Evolutionary conservation across 2,797 vertebrate genomes (phyloP), one percentile per base, ranked within the genome.

Genomic region (Monodelphis domestica): DNA sequence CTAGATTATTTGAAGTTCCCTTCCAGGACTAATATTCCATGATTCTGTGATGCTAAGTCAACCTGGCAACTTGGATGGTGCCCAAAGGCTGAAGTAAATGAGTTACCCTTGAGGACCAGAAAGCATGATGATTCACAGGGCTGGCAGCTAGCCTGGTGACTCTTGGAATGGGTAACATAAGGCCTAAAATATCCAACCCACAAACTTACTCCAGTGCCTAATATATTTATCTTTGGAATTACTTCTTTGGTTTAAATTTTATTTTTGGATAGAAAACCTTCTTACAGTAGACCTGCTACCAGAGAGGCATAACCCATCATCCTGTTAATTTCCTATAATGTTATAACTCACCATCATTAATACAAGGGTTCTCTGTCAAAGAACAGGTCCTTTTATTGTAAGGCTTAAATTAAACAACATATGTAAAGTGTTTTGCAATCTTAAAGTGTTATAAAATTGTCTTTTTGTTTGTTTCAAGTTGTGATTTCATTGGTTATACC

Each of bases 391-490:
- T 33, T 21, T 45, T 57, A n/a, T 88, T 1, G 0, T 24, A 30
- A 89, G 89, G 89, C 87, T 53, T 63, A 89, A 94, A 91, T 91
- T 56, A 90, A 56, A 70, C 88, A 50, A 91, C 54, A 59, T 88
- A 29, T 87, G 12, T 78, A 63, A 51, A 90, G 54, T 91, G 78
- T 12, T 90, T 92, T 70, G 54, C 91, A 90, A 88, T 28, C 17
- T 6, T n/a, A n/a, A 63, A n/a, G 6, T 78, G 2, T 15, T 21
- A 38, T 38, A 38, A 78, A n/a, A 59, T 33, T 33, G 24, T 29
- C 30, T 38, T 45, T 38, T 70, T 70, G 63, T 38, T 70, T 70
- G n/a, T n/a, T n/a, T n/a, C n/a, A 28, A 21, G 21, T 57, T 70
- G n/a, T 70, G 63, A n/a, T 70, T n/a, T n/a, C n/a, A 17, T n/a